phyloP scores from a whole-genome alignment of 2,797 vertebrate genomes.

The Morus bassanus region DNA sequence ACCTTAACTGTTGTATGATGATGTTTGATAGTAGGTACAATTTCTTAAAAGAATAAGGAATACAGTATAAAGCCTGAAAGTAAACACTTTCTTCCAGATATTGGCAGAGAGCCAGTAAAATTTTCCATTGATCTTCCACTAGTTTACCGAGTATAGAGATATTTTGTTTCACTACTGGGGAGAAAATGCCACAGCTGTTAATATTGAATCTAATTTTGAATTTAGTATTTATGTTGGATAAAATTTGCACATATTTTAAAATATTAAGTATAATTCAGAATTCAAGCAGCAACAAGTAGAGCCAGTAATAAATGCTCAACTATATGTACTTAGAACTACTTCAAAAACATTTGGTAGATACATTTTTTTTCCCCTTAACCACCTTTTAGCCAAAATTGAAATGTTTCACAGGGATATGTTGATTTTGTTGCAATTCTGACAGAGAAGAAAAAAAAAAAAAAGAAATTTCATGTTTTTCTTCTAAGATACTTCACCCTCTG shows the following conservation, averaged over 20 bases:
- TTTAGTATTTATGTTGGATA: neutral
- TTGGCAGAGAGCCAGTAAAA: neutral
- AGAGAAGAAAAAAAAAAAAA: neutral
- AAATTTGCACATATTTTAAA: neutral
- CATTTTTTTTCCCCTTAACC: neutral
- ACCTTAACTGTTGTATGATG: conserved; percentile 18
- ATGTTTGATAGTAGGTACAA: neutral
- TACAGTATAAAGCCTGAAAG: neutral
- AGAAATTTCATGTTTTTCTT: neutral
- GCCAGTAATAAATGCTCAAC: neutral
- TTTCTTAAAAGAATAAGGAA: conserved; percentile 24
- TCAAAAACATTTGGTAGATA: neutral
- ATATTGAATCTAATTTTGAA: neutral
- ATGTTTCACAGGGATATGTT: neutral
- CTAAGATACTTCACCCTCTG: neutral
- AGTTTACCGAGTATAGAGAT: neutral
- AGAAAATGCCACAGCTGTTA: neutral
- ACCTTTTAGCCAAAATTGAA: neutral
- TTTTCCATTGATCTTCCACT: conserved; percentile 28
- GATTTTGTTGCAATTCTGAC: neutral
- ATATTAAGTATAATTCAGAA: neutral
- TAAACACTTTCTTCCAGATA: neutral
- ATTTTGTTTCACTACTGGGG: neutral
- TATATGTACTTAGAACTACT: neutral
- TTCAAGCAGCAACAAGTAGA: neutral